Percentiles rank a stretch among this genome's conserved stretches.
These are phyloP conservation scores for Aplysia californica DNA, from an alignment of 1,140 invertebrate genomes.

Conservation along the genomic window DNA sequence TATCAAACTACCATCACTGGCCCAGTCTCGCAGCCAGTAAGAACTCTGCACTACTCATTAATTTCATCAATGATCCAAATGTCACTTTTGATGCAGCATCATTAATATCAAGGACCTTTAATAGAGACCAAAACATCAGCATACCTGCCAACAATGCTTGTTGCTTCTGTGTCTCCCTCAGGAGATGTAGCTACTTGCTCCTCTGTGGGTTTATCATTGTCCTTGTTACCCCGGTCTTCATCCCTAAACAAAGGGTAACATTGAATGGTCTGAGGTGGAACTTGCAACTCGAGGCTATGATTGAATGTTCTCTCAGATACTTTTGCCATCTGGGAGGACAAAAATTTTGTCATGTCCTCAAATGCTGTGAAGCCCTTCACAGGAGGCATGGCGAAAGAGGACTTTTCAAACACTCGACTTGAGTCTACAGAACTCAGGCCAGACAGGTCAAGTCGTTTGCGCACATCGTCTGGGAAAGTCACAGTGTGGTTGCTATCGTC, in stretches of 20 bases:
- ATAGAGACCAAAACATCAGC: not conserved
- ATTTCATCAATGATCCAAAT: too few species aligned
- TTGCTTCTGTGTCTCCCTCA: too few species aligned
- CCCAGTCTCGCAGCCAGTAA: too few species aligned
- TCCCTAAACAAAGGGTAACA: conserved; percentile 47
- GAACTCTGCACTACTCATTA: too few species aligned
- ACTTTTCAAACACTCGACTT: conserved; percentile 6
- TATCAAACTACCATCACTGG: too few species aligned
- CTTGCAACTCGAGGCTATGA: conserved; percentile 50
- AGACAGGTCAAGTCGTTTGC: conserved; percentile 54
- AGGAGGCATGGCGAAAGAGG: not conserved
- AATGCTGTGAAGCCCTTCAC: conserved; percentile 40
- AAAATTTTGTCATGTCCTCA: conserved; percentile 47
- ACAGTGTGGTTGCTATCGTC: conserved; percentile 15
- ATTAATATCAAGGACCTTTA: not conserved
- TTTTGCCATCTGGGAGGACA: conserved; percentile 55
- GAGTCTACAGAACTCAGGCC: conserved; percentile 42
- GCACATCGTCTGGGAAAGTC: conserved; percentile 35
- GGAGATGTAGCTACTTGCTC: conserved; percentile 20
- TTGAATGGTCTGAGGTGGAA: conserved; percentile 44
- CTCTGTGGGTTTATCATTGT: not conserved
- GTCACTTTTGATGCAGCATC: not conserved
- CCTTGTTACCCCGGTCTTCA: too few species aligned
- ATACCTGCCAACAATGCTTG: not conserved
- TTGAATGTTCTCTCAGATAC: conserved; percentile 54